Conservation (phyloP, 1,140 invertebrate genomes). For the Aphelinus certus region DNA sequence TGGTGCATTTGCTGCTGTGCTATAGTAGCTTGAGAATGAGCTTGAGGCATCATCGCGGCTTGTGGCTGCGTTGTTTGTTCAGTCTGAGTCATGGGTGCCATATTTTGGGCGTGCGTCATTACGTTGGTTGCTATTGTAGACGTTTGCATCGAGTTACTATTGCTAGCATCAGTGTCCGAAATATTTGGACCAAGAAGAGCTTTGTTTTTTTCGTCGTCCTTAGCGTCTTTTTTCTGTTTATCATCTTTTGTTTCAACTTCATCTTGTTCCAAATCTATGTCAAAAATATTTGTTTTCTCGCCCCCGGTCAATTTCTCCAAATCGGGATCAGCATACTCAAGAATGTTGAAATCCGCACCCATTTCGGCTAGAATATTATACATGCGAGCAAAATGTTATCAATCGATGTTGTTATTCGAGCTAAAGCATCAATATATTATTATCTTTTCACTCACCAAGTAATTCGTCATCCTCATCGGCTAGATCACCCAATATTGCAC, state of each 20-base stretch:
- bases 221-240: slow-evolving; percentile 65
- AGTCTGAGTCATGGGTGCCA: slow-evolving; percentile 45
- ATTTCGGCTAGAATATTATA: slow-evolving; percentile 75
- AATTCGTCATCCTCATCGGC: slow-evolving; percentile 89
- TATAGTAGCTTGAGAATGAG: slow-evolving; percentile 55
- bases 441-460: slow-evolving; percentile 66
- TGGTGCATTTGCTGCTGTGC: slow-evolving; percentile 69
- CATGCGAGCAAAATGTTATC: background rate
- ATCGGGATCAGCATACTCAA: slow-evolving; percentile 95
- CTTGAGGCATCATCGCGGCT: slow-evolving; percentile 46
- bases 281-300: slow-evolving; percentile 80
- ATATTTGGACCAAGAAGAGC: slow-evolving; percentile 44
- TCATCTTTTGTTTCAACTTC: slow-evolving; percentile 69
- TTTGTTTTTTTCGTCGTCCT: slow-evolving; percentile 57
- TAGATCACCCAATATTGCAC: slow-evolving; percentile 81
- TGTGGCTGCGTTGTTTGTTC: slow-evolving; percentile 47
- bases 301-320: slow-evolving; percentile 81
- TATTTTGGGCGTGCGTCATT: slow-evolving; percentile 44
- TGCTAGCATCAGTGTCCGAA: slow-evolving; percentile 44
- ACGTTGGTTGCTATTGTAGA: slow-evolving; percentile 49
- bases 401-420: slow-evolving; percentile 14
- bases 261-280: slow-evolving; percentile 80
- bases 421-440: slow-evolving; percentile 32
- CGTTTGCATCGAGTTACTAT: slow-evolving; percentile 44
- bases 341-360: slow-evolving; percentile 94